Percentiles rank a stretch among this genome's conserved stretches.
Evolutionary conservation across 2,888 invertebrate species (phyloP).

Genomic region (Hypomecis atomaria): DNA sequence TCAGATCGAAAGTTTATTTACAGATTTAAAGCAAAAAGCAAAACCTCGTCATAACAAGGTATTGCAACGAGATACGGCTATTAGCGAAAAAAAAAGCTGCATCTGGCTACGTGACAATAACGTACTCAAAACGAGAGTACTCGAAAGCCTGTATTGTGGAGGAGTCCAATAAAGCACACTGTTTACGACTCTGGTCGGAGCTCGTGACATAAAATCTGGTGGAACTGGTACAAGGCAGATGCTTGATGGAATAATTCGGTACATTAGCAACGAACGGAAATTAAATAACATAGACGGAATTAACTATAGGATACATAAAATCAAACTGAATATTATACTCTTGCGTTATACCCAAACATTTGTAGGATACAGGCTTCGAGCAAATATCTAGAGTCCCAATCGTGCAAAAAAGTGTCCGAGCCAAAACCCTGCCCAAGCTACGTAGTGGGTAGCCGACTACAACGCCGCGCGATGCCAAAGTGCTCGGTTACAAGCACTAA

Average conservation of each 20-base stretch:
- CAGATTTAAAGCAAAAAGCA: background rate
- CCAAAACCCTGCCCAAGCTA: no score
- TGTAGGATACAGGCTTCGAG: no score
- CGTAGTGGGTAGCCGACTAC: no score
- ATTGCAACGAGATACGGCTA: background rate
- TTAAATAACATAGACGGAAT: background rate
- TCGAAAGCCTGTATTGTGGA: slow-evolving; percentile 46
- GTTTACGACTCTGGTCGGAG: slow-evolving; percentile 54
- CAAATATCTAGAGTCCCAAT: no score
- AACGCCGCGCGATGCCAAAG: no score
- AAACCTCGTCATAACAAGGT: slow-evolving; percentile 1
- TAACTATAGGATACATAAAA: background rate
- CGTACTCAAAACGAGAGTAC: slow-evolving; percentile 30
- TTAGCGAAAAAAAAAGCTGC: slow-evolving; percentile 20
- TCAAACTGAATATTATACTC: no score
- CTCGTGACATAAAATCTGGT: slow-evolving; percentile 33
- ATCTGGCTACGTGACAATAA: slow-evolving; percentile 33
- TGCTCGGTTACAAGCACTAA: no score
- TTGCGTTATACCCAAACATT: no score
- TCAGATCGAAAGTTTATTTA: no score
- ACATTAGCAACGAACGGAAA: background rate
- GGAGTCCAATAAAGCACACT: slow-evolving; percentile 55
- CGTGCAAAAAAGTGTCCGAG: no score
- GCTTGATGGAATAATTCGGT: background rate
- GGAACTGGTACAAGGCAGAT: slow-evolving; percentile 12